Evolutionary conservation across 2,797 vertebrate genomes (phyloP).

Genomic region (Margarornis squamiger): DNA sequence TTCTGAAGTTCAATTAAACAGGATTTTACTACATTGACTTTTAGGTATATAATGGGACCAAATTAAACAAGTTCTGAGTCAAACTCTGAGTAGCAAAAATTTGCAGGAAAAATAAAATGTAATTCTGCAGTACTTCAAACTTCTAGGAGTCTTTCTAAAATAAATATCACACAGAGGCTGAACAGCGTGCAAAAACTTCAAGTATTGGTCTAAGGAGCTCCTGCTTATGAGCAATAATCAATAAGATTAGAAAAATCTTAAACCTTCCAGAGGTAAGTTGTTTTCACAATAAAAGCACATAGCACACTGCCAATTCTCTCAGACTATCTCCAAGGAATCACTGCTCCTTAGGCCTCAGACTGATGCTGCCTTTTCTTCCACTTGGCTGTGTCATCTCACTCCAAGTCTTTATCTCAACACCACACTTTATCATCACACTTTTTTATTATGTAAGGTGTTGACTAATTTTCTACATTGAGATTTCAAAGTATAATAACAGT

Average conservation of each 20-base stretch:
- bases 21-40: not conserved
- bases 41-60: not conserved
- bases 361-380: not conserved
- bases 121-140: not conserved
- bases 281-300: not conserved
- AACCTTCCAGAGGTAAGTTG: not conserved
- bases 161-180: not conserved
- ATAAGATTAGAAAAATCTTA: not conserved
- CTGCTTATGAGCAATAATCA: not conserved
- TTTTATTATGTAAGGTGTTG: not conserved
- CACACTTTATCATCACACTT: not conserved
- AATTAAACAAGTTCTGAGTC: not conserved
- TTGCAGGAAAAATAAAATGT: not conserved
- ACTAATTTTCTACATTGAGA: not conserved
- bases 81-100: not conserved
- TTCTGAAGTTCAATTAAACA: not conserved
- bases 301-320: not conserved
- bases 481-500: not conserved
- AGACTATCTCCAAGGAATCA: not conserved
- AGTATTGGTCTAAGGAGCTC: not conserved
- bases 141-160: not conserved
- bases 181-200: not conserved
- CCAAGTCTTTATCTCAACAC: not conserved
- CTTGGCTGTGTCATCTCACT: not conserved
- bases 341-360: not conserved